These are phyloP conservation scores for Spatulosminthurus flaviceps DNA, from an alignment of 2,888 invertebrate species.

Conservation along the genomic window DNA sequence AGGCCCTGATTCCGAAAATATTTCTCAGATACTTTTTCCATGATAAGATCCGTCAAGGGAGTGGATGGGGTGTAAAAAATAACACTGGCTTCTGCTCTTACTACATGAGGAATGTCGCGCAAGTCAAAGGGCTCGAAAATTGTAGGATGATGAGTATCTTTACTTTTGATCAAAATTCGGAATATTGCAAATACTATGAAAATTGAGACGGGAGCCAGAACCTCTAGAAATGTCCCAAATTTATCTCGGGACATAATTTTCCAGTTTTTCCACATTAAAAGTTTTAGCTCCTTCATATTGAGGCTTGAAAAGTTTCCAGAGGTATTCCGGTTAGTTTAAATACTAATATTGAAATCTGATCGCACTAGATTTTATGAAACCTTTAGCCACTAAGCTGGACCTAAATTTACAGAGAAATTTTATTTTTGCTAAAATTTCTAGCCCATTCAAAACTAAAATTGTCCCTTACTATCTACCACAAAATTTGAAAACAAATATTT, in stretches of 20 bases:
- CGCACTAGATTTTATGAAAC: too few species aligned
- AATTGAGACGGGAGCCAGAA: neutral
- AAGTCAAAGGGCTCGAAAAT: constrained; percentile 5
- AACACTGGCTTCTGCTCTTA: constrained; percentile 48
- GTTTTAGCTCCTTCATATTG: constrained; percentile 16
- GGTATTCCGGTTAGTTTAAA: too few species aligned
- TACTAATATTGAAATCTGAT: too few species aligned
- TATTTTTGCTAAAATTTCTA: too few species aligned
- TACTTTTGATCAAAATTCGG: neutral
- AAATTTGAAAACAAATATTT: too few species aligned
- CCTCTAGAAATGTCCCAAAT: neutral
- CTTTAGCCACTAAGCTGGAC: too few species aligned
- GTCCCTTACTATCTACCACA: too few species aligned
- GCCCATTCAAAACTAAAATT: too few species aligned
- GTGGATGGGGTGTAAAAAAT: constrained; percentile 55
- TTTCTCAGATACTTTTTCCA: constrained; percentile 49
- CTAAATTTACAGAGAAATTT: too few species aligned
- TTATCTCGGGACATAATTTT: constrained; percentile 9
- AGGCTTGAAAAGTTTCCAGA: too few species aligned
- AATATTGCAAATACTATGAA: neutral
- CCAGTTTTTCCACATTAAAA: constrained; percentile 27
- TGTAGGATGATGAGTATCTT: neutral
- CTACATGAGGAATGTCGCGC: neutral
- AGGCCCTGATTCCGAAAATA: constrained; percentile 47
- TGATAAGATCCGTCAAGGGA: constrained; percentile 44